Conservation (phyloP, 35 echinoderm and acorn worm species). For the Lytechinus variegatus region DNA sequence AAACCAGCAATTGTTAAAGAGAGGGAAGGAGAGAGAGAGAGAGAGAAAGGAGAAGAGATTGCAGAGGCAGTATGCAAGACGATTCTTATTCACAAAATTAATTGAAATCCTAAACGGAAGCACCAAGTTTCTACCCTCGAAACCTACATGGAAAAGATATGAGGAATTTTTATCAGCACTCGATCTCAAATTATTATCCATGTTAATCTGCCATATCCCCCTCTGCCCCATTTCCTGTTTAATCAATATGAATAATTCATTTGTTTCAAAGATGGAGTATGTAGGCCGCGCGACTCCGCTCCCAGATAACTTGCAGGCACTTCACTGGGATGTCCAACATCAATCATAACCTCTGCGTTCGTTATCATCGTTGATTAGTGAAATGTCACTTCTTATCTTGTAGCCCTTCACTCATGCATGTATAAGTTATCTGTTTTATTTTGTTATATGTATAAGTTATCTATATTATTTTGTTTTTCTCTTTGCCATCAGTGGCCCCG, state of each 20-base stretch:
- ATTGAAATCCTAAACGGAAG: neutral
- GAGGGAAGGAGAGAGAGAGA: neutral
- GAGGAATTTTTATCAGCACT: neutral
- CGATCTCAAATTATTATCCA: neutral
- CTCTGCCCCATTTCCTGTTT: neutral
- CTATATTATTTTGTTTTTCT: neutral
- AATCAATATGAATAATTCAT: neutral
- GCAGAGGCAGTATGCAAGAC: neutral
- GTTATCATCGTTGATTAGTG: neutral
- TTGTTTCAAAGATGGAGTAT: neutral
- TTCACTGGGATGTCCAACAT: neutral
- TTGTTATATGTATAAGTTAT: no score
- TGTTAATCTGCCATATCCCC: neutral
- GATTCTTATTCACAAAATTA: neutral
- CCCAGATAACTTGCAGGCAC: neutral
- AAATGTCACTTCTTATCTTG: neutral
- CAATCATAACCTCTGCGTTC: neutral
- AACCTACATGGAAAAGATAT: neutral
- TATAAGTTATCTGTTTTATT: no score
- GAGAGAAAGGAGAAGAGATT: neutral
- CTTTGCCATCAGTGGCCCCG: constrained; percentile 79
- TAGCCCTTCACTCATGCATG: neutral
- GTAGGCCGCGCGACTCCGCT: neutral
- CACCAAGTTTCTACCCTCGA: neutral
- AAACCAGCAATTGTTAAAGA: neutral